A percentile compares a stretch with the other conserved stretches of the same genome.
Evolutionary conservation across 2,797 vertebrate species (phyloP).

Genomic region (Dallia pectoralis): DNA sequence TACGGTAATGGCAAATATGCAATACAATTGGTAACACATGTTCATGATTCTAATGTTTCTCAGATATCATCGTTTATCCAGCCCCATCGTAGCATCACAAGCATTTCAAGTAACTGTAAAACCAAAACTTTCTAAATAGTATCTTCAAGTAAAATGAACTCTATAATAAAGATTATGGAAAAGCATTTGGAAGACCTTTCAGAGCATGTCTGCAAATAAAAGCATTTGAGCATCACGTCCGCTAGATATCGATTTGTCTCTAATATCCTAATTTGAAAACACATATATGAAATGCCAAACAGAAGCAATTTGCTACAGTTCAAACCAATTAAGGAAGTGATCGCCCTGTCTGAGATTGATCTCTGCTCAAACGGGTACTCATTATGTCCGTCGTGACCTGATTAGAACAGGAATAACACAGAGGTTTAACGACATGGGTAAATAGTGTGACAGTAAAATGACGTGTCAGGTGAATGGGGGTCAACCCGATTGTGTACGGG

Average conservation of each 20-base stretch:
- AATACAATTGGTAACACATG: too few species aligned
- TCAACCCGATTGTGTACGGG: conserved; percentile 2
- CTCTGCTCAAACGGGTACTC: conserved; percentile 54
- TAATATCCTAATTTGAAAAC: conserved; percentile 47
- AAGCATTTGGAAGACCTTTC: too few species aligned
- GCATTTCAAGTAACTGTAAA: too few species aligned
- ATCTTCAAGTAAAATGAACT: too few species aligned
- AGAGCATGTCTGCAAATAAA: neutral
- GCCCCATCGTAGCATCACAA: too few species aligned
- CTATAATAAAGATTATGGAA: too few species aligned
- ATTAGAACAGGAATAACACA: conserved; percentile 42
- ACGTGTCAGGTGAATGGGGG: neutral
- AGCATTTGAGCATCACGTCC: conserved; percentile 37
- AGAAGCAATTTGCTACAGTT: conserved; percentile 43
- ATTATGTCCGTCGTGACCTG: neutral
- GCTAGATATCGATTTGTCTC: conserved; percentile 42
- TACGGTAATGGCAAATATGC: too few species aligned
- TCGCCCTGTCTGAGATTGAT: conserved; percentile 48
- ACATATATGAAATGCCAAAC: conserved; percentile 30
- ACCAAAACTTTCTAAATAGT: too few species aligned
- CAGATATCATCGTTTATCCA: too few species aligned
- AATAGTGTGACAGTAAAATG: conserved; percentile 64
- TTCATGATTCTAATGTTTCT: too few species aligned
- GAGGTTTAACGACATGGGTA: conserved; percentile 47
- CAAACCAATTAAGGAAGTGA: conserved; percentile 62